These are phyloP conservation scores for Pammene aurita DNA, from an alignment of 2,888 invertebrate genomes.

Conservation along the genomic window DNA sequence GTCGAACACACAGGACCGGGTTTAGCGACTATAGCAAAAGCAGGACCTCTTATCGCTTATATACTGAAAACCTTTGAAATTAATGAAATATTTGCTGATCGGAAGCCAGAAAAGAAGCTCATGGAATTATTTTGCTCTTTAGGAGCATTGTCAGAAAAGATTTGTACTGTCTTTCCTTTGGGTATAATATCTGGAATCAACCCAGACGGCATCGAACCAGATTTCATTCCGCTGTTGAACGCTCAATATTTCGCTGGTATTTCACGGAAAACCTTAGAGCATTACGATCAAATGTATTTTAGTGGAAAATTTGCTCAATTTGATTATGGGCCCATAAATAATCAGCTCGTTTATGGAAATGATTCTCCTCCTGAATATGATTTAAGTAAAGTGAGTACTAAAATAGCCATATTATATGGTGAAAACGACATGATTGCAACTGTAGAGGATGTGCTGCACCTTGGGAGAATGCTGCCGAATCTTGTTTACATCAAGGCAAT, in stretches of 20 bases:
- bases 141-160: constrained; percentile 12
- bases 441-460: background rate
- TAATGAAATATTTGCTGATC: constrained; percentile 17
- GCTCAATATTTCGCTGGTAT: constrained; percentile 13
- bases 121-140: background rate
- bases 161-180: background rate
- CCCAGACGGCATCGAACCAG: constrained; percentile 19
- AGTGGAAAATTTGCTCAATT: constrained; percentile 15
- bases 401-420: constrained; percentile 21
- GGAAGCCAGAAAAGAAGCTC: constrained; percentile 8
- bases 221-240: constrained; percentile 11
- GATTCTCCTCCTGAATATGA: constrained; percentile 21
- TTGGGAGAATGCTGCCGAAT: constrained; percentile 16
- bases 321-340: constrained; percentile 3
- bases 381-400: constrained; percentile 13
- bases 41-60: background rate
- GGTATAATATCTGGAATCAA: constrained; percentile 7
- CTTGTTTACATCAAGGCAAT: background rate
- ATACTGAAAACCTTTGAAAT: background rate
- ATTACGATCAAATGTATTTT: constrained; percentile 22
- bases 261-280: constrained; percentile 12
- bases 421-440: constrained; percentile 16
- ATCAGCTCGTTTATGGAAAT: constrained; percentile 1
- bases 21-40: background rate
- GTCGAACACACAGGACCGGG: constrained; percentile 9